Conservation (phyloP, 2,113 vertebrate genomes). For the Deroptyus accipitrinus region DNA sequence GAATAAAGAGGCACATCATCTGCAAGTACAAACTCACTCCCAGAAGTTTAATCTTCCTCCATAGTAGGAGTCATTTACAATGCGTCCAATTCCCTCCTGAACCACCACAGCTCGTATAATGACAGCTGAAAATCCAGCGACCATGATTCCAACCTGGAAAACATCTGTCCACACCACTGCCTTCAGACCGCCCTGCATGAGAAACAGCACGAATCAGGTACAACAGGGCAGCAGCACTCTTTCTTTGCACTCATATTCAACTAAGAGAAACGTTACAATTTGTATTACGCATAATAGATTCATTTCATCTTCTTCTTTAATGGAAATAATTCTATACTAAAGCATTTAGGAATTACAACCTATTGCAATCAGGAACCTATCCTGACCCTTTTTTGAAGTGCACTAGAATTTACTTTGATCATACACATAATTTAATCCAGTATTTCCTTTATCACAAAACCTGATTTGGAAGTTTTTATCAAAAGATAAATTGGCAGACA, state of each 20-base stretch:
- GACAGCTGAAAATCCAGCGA: constrained; percentile 85
- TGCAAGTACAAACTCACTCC: constrained; percentile 82
- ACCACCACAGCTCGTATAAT: constrained; percentile 80
- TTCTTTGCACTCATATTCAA: not conserved
- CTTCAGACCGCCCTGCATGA: constrained; percentile 86
- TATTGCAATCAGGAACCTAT: not conserved
- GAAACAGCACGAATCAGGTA: not conserved
- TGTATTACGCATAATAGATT: accelerated
- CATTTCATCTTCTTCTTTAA: not conserved
- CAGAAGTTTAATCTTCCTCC: constrained; percentile 86
- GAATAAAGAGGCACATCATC: not conserved
- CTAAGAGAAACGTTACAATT: not conserved
- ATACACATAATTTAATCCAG: not conserved
- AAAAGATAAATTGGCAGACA: not conserved
- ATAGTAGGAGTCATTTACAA: constrained; percentile 79
- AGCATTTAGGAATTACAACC: not conserved
- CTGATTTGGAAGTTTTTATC: not conserved
- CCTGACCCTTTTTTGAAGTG: not conserved
- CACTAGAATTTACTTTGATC: not conserved
- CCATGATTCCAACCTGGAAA: constrained; percentile 88
- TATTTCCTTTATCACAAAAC: not conserved
- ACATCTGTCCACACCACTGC: constrained; percentile 94
- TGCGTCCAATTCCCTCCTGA: constrained; percentile 76
- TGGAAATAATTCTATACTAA: not conserved
- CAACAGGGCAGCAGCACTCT: not conserved